Conservation (phyloP, 2,113 vertebrate genomes). For the Rhinoptilus africanus region DNA sequence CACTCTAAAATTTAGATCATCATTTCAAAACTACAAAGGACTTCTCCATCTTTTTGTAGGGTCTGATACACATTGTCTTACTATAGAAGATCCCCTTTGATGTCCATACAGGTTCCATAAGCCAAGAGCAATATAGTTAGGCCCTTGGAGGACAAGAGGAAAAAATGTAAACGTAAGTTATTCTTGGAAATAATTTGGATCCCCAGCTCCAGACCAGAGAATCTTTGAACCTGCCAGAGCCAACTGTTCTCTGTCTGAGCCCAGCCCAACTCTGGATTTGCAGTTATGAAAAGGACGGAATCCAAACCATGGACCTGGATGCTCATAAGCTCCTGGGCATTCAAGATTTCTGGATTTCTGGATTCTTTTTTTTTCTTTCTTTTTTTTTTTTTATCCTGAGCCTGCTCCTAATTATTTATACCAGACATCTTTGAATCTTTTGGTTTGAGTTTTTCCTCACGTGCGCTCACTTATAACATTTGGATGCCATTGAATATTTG, state of each 20-base stretch:
- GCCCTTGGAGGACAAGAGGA: not conserved
- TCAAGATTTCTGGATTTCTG: not conserved
- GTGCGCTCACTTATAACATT: not conserved
- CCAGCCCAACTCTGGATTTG: not conserved
- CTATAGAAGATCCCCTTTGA: slow-evolving; percentile 1
- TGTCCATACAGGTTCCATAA: not conserved
- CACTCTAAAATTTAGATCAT: not conserved
- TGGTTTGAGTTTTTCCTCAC: not conserved
- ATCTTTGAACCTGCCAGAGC: not conserved
- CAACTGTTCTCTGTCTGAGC: not conserved
- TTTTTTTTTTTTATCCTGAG: not conserved
- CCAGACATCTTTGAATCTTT: not conserved
- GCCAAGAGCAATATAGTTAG: not conserved
- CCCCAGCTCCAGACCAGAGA: not conserved
- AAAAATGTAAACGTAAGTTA: slow-evolving; percentile 6
- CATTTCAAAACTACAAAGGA: not conserved
- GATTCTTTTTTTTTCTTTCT: not conserved
- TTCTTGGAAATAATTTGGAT: slow-evolving; percentile 11
- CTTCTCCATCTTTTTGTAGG: not conserved
- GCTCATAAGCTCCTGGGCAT: not conserved
- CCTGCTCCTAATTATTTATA: not conserved
- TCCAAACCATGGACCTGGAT: not conserved
- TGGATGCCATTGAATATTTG: not conserved
- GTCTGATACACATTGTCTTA: not conserved
- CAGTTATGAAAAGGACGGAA: not conserved